Evolutionary conservation across 2,888 invertebrate species (phyloP), one percentile per base, ranked within the genome.

Genomic region (Odontocolon sp.): DNA sequence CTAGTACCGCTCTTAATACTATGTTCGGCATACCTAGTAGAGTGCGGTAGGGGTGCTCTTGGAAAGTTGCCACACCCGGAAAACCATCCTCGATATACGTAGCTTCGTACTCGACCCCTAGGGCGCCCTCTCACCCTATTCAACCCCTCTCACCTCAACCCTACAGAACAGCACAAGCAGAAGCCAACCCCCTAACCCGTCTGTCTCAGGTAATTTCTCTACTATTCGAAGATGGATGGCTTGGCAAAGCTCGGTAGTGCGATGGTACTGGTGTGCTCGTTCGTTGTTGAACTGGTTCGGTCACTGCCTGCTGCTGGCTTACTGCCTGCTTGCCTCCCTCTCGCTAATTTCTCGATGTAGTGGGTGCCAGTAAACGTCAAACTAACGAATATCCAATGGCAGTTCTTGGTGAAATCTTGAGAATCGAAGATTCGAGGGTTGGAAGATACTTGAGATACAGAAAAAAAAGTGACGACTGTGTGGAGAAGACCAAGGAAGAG

Each of bases 171-270:
- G 36, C 64, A 14, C 28, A 21, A 14, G 50, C 38, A 16, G 50
- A 16, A 63, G 45, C 31, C 11, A 40, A 59, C 28, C 45, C 33
- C 38, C 36, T 23, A 16, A 33, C 47, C 75, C 63, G 42, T 76
- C 57, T 70, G 69, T 74, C 69, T 68, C 78, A 77, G 77, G 74
- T 80, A 77, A 80, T 80, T 76, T 78, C 77, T 77, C 72, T 59
- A 54, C 57, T 72, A 68, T 71, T 75, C 67, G 61, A 77, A 77
- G 77, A 79, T 80, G 71, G 75, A 78, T 71, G 72, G 67, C 45
- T 80, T 79, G 80, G 76, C 80, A 80, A 71, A 70, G 64, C 67
- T 76, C 26, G 16, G 38, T 69, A 11, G 28, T 61, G 54, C 40
- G 36, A 40, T 54, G 21, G 54, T 47, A 50, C 45, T 57, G 31